Evolutionary conservation across 2,113 vertebrate genomes (phyloP), one percentile per base, ranked within the genome.

Genomic region (Terrapene triunguis): DNA sequence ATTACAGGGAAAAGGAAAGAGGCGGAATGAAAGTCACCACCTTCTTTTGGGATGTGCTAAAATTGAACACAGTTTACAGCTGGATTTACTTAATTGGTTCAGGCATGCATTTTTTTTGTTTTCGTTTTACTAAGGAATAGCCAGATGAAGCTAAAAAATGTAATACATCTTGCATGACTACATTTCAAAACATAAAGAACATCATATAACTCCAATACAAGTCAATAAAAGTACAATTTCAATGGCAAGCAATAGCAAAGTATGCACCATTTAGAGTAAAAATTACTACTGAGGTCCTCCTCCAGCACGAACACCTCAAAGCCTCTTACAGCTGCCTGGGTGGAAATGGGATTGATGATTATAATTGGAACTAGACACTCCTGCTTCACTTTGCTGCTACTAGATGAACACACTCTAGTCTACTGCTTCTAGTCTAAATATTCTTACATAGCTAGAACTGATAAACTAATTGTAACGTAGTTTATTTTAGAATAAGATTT

Each of bases 71-170:
- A 69, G 4, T 35, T 48, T 59, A 51, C 51, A 4, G 0, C n/a
- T 27, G 35, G 42, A 87, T 54, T 55, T 55, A 16, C 24, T 57
- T 82, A 57, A 14, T 82, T 82, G 54, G 27, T 50, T 86, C 13
- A 21, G 22, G 54, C 3, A 84, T 88, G 24, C 59, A 72, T 50
- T 50, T 32, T 3, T 4, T 85, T 92, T 90, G 69, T 9, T 69
- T 88, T 91, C 76, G 57, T 57, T 44, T 24, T 10, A 79, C 44
- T 93, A 81, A 55, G 87, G 27, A 84, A 95, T 94, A 87, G 89
- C 44, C 44, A 85, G 10, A 65, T 82, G 38, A 82, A 55, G 5
- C 35, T 92, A 69, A 90, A 19, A 79, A 87, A 35, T 90, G 47
- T 83, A 80, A 86, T 69, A 29, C 10, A 55, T 89, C 84, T 95